Conservation (phyloP, 2,113 vertebrate species). For the Eubucco bourcierii region DNA sequence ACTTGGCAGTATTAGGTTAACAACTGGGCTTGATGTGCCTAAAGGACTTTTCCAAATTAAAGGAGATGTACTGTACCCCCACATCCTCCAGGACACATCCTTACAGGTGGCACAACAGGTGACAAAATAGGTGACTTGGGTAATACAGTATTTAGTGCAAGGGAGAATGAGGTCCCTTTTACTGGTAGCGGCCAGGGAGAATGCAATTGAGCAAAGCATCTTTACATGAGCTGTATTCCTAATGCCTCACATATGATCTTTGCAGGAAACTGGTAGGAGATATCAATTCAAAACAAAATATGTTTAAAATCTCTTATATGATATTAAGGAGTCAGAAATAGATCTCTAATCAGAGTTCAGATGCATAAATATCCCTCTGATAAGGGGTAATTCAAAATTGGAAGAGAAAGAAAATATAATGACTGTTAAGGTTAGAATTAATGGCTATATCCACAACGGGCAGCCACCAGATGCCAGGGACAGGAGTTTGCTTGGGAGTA, state of each 20-base stretch:
- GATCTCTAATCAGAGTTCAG: background rate
- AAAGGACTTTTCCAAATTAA: background rate
- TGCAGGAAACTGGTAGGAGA: background rate
- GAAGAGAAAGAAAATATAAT: background rate
- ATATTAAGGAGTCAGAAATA: background rate
- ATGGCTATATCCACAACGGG: background rate
- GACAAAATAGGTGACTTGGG: background rate
- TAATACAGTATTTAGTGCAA: background rate
- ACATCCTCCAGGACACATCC: accelerated
- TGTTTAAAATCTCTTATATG: background rate
- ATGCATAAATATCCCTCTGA: background rate
- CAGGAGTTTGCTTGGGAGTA: background rate
- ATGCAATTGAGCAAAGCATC: background rate
- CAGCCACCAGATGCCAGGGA: background rate
- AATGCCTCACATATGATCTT: background rate
- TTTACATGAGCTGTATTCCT: background rate
- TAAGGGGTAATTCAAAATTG: background rate
- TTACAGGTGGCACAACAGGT: background rate
- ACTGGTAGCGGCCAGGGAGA: background rate
- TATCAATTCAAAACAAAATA: background rate
- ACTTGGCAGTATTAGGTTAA: background rate
- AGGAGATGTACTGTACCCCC: background rate
- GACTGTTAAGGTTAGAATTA: background rate
- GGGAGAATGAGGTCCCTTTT: background rate
- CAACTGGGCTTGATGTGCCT: background rate